Conservation (phyloP, 2,113 vertebrate genomes). For the Microtus oregoni region DNA sequence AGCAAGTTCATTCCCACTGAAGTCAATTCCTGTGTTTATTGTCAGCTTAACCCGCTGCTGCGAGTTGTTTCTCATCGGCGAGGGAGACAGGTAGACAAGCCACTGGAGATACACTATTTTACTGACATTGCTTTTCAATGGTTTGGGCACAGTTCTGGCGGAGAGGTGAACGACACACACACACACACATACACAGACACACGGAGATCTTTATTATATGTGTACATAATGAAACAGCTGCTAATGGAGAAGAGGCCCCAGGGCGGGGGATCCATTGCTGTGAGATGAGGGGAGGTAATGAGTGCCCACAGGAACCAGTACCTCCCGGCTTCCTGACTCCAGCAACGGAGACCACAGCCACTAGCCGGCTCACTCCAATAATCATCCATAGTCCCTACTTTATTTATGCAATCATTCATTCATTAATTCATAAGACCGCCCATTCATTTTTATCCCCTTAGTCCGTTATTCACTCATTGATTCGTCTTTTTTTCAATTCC, state of each 20-base stretch:
- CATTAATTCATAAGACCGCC: neutral
- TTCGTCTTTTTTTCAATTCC: neutral
- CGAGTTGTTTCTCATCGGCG: neutral
- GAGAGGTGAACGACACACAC: slow-evolving; percentile 60
- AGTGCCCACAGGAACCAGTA: neutral
- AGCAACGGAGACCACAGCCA: neutral
- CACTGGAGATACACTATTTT: slow-evolving; percentile 53
- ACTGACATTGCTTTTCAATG: slow-evolving; percentile 35
- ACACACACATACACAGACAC: neutral
- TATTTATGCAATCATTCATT: neutral
- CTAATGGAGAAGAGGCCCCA: slow-evolving; percentile 40
- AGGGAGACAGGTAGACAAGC: slow-evolving; percentile 69
- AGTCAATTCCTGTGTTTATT: slow-evolving; percentile 48
- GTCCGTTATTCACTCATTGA: neutral
- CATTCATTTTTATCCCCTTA: neutral
- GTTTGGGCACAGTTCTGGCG: neutral
- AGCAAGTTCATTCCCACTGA: slow-evolving; percentile 50
- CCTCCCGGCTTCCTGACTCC: neutral
- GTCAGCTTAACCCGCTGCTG: slow-evolving; percentile 14
- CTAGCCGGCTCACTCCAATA: neutral
- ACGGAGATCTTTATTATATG: slow-evolving; percentile 73
- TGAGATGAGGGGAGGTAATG: neutral
- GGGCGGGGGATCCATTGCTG: neutral
- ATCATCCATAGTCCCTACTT: neutral
- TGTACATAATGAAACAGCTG: slow-evolving; percentile 61